phyloP scores from a whole-genome alignment of 2,797 vertebrate species.

The Sebastes reedi region DNA sequence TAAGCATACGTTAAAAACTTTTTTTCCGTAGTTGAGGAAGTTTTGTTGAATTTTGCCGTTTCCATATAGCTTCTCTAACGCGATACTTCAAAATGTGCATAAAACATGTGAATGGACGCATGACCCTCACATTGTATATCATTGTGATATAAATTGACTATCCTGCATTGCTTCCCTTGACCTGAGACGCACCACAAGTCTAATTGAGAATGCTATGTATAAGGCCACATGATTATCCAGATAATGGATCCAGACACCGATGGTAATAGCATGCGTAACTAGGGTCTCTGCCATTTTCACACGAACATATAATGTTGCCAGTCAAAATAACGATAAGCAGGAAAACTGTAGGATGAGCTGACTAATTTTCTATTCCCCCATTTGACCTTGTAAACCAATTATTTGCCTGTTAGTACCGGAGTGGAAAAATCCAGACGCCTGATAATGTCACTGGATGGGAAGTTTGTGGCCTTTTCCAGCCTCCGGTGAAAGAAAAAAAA shows the following conservation, averaged over 20 bases:
- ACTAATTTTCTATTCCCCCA: background rate
- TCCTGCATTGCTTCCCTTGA: background rate
- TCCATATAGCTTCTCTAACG: no score
- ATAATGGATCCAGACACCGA: background rate
- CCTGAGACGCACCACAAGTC: background rate
- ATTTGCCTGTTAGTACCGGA: slow-evolving; percentile 15
- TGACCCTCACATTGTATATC: background rate
- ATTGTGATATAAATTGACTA: background rate
- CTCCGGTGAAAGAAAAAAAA: slow-evolving; percentile 21
- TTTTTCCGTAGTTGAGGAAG: no score
- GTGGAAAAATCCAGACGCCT: slow-evolving; percentile 3
- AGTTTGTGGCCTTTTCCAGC: slow-evolving; percentile 46
- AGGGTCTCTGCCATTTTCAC: background rate
- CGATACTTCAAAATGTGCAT: no score
- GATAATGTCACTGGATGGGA: slow-evolving; percentile 40
- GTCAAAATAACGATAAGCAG: background rate
- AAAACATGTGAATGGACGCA: no score
- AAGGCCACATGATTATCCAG: background rate
- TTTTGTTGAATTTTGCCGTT: no score
- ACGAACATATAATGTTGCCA: background rate
- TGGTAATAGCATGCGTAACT: background rate
- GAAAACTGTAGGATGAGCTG: background rate
- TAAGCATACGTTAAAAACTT: no score
- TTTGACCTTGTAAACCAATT: slow-evolving; percentile 46
- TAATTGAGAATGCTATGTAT: background rate